These are phyloP conservation scores for Mechanitis messenoides DNA, from an alignment of 2,888 invertebrate genomes.

Conservation along the genomic window DNA sequence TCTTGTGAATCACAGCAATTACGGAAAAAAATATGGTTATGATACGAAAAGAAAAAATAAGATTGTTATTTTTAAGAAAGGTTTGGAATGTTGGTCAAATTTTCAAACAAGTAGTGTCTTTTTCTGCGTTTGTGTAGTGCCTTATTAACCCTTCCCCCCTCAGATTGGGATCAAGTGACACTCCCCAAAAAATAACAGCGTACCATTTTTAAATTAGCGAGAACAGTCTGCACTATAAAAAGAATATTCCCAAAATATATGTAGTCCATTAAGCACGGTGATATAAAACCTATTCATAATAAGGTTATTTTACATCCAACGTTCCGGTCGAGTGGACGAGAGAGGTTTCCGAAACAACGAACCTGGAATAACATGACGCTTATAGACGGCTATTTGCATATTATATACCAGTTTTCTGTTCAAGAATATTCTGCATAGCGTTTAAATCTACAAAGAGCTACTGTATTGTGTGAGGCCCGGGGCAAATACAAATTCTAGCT, in stretches of 20 bases:
- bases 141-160: neutral
- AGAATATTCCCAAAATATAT: constrained; percentile 12
- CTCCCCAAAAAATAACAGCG: no score
- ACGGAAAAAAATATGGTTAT: no score
- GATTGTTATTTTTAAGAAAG: no score
- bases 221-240: neutral
- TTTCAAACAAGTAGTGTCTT: no score
- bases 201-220: neutral
- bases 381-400: constrained; percentile 49
- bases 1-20: no score
- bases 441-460: no score
- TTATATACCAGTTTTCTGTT: constrained; percentile 21
- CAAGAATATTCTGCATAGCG: no score
- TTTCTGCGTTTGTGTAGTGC: no score
- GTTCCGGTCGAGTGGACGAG: constrained; percentile 27
- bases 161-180: neutral
- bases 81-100: no score
- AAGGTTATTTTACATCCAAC: constrained; percentile 11
- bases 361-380: constrained; percentile 48
- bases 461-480: no score
- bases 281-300: constrained; percentile 21
- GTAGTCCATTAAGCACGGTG: constrained; percentile 9
- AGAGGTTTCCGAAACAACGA: constrained; percentile 58
- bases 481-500: no score
- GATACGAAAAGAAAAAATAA: no score